Evolutionary conservation across 2,797 vertebrate species (phyloP).

Genomic region (Hirundo rustica): DNA sequence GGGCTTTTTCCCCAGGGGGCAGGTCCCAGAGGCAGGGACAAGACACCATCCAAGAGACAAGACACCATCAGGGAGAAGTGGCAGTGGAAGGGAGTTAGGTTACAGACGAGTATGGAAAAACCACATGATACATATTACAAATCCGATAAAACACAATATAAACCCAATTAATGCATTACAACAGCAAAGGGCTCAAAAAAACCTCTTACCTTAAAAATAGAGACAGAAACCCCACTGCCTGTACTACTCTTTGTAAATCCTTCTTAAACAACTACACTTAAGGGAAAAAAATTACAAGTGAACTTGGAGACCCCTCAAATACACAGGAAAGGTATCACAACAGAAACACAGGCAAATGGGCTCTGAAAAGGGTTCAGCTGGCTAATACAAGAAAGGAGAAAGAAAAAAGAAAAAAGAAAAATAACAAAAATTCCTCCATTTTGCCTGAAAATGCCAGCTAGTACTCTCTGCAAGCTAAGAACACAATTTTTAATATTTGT

Average conservation of each 20-base stretch:
- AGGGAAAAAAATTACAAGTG: neutral
- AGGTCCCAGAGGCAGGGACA: no score
- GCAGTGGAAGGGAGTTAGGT: no score
- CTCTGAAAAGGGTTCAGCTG: neutral
- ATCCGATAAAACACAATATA: no score
- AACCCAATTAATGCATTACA: no score
- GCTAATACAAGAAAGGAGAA: neutral
- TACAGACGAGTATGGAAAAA: no score
- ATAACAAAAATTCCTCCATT: neutral
- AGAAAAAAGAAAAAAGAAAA: neutral
- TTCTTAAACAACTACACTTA: neutral
- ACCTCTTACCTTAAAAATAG: neutral
- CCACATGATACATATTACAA: no score
- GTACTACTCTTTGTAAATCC: neutral
- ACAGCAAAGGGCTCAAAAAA: neutral
- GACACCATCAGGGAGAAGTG: no score
- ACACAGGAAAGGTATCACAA: constrained; percentile 5
- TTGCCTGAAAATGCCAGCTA: constrained; percentile 22
- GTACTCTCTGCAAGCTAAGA: neutral
- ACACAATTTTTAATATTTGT: neutral
- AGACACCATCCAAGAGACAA: no score
- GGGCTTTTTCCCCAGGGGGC: no score
- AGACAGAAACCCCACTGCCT: fast-evolving
- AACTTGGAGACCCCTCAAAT: neutral
- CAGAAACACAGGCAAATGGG: neutral